A percentile compares a stretch with the other conserved stretches of the same genome.
Conservation (phyloP, 2,797 vertebrate genomes). For the Neosilurus hyrtlii region DNA sequence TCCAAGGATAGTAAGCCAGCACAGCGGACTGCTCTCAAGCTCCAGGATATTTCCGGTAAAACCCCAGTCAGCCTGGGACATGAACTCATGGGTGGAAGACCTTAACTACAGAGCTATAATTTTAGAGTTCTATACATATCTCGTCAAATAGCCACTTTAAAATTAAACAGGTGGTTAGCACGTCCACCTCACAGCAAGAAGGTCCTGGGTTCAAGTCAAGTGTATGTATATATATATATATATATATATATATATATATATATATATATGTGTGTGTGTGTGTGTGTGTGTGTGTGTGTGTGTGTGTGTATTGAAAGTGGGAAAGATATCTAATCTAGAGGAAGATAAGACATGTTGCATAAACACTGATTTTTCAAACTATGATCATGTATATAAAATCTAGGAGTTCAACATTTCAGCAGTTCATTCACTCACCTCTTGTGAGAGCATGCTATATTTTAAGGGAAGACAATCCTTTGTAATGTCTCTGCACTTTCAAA, state of each 20-base stretch:
- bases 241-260: no score
- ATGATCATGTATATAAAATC: slow-evolving; percentile 4
- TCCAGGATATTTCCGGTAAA: background rate
- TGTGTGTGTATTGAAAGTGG: background rate
- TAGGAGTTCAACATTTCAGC: background rate
- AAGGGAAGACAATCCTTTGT: background rate
- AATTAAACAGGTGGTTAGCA: background rate
- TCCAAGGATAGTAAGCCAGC: background rate
- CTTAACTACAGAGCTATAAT: slow-evolving; percentile 5
- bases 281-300: no score
- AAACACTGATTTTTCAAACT: background rate
- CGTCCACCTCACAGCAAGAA: no score
- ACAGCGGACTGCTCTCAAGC: background rate
- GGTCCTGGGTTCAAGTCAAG: no score
- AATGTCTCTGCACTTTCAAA: background rate
- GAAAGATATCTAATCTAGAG: background rate
- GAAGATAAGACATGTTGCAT: background rate
- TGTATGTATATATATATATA: no score
- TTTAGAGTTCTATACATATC: background rate
- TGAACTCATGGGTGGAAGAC: background rate
- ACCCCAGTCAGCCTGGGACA: background rate
- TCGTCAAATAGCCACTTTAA: background rate
- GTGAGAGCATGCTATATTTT: background rate
- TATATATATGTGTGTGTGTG: no score
- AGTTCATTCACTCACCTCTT: background rate